A percentile compares a stretch with the other conserved stretches of the same genome.
These are phyloP conservation scores for Drosophila nigritarsus DNA, from an alignment of 2,888 invertebrate species.

Conservation along the genomic window DNA sequence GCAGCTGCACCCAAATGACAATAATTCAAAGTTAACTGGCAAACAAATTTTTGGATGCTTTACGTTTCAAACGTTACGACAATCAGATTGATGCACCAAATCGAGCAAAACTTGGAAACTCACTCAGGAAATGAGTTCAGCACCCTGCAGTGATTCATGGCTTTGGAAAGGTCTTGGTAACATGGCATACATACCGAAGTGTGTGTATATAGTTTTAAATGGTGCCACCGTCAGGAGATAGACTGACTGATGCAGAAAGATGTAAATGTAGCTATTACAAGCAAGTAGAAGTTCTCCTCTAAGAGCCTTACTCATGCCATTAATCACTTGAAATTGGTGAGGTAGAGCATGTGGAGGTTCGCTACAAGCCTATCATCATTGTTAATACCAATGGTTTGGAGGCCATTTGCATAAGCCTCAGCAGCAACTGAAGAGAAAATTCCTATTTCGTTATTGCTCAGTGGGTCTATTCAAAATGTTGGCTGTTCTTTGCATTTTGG, in stretches of 20 bases:
- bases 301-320: neutral
- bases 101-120: conserved; percentile 10
- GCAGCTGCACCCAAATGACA: conserved; percentile 30
- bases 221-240: neutral
- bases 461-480: conserved; percentile 21
- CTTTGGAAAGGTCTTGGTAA: neutral
- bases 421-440: neutral
- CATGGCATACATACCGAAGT: neutral
- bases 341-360: neutral
- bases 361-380: neutral
- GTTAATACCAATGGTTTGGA: conserved; percentile 5
- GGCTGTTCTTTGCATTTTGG: conserved; percentile 42
- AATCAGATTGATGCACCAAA: conserved; percentile 61
- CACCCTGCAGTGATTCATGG: conserved; percentile 38
- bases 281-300: neutral
- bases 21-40: conserved; percentile 54
- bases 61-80: conserved; percentile 34
- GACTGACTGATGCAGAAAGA: conserved; percentile 5
- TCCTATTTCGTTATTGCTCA: conserved; percentile 3
- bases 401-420: conserved; percentile 36
- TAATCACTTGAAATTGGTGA: neutral
- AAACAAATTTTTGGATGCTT: conserved; percentile 39
- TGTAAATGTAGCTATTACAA: conserved; percentile 2
- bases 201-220: conserved; percentile 3
- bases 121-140: conserved; percentile 2